Conservation (phyloP, 2,797 vertebrate species). For the Arremon brunneinucha region DNA sequence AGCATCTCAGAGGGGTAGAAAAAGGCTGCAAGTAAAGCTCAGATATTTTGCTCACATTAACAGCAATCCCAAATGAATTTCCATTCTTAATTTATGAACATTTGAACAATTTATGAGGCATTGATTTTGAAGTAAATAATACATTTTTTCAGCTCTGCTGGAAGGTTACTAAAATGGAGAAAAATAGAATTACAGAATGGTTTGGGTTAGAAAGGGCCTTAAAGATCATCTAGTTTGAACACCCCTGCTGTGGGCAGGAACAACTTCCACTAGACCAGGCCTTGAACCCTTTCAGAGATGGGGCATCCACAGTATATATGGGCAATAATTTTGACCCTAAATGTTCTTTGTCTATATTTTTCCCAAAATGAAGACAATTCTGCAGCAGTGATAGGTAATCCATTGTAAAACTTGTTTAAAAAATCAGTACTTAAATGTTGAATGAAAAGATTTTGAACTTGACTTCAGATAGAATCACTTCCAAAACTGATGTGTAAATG, state of each 20-base stretch:
- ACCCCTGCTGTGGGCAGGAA: background rate
- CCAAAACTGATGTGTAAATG: background rate
- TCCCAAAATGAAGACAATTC: background rate
- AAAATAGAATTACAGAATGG: background rate
- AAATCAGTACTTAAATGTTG: background rate
- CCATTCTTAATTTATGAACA: background rate
- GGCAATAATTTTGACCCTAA: background rate
- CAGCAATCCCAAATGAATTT: background rate
- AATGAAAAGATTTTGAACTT: background rate
- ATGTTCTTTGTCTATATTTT: background rate
- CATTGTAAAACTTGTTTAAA: background rate
- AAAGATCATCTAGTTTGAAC: background rate
- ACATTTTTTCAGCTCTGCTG: background rate
- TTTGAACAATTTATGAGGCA: background rate
- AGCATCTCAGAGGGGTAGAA: background rate
- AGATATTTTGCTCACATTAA: background rate
- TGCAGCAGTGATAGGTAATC: background rate
- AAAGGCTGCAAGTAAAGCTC: background rate
- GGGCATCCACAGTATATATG: background rate
- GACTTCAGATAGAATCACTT: background rate
- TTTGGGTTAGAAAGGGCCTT: background rate
- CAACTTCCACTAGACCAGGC: background rate
- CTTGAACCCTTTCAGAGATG: background rate
- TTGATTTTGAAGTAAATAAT: background rate
- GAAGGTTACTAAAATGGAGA: background rate